Base-by-base conservation (phyloP, 2,888 invertebrate species). In the Gymnosoma rotundatum region DNA sequence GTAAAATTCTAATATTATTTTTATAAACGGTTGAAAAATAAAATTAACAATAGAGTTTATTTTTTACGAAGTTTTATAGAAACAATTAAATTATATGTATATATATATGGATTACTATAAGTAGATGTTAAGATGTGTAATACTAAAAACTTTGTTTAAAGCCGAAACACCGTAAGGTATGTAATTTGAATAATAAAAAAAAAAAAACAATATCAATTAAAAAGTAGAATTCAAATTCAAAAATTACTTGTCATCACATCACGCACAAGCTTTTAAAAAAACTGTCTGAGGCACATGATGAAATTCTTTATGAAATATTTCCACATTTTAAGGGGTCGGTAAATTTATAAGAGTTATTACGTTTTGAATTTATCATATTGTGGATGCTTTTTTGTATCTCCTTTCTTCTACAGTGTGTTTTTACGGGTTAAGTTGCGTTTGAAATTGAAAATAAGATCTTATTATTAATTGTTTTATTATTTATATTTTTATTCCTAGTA, bases 281-380 rank as follows among this genome's bases (percentile, higher is more conserved):
- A 32, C 48, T 75, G 18, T 69, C 32, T 21, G 58, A 73, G 73
- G 83, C 80, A 81, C 83, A 81, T 84, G 76, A 80, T 69, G 52
- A 81, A 78, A 78, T 81, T 78, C 73, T 74, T n/a, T 81, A 50
- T 63, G 58, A 80, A 81, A 69, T 16, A 48, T 72, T 50, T 1
- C 20, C 42, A 12, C 10, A 52, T 69, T 63, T 0, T 38, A n/a
- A 25, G n/a, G 48, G 18, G 10, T 45, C 48, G 25, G 50, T 38
- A 72, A 78, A 58, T 50, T 38, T 64, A 18, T 58, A 56, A 20
- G 21, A 54, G 21, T 69, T 32, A 56, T 70, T 64, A 78, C 21
- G 48, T 56, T 64, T 63, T 54, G 52, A 75, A 66, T 79, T 79
- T 32, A 79, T 70, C 69, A 79, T 79, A 64, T 72, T 72, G 20